Percentiles rank a stretch among this genome's conserved stretches.
phyloP scores from a whole-genome alignment of 2,888 invertebrate genomes.

The Philopedon plagiatum region DNA sequence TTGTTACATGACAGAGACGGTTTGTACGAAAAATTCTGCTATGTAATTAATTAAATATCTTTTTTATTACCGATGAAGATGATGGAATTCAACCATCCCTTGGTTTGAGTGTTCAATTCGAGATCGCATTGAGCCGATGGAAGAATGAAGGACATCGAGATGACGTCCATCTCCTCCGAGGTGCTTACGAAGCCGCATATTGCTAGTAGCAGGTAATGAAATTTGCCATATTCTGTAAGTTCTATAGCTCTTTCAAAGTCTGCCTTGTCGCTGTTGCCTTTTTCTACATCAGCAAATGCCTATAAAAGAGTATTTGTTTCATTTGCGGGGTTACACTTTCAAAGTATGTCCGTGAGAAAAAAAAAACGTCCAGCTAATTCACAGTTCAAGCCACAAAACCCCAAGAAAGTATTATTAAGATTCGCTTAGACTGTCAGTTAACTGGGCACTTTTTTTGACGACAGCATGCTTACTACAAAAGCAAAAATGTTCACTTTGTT shows the following conservation, averaged over 20 bases:
- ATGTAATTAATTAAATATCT: background rate
- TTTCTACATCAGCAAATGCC: conserved; percentile 73
- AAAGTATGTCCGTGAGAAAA: no score
- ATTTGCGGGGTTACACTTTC: no score
- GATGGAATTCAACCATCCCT: conserved; percentile 81
- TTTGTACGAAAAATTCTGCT: no score
- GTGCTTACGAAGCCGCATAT: conserved; percentile 95
- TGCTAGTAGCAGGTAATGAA: conserved; percentile 90
- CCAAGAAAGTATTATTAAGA: no score
- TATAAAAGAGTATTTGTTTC: conserved; percentile 26
- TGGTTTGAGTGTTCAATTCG: conserved; percentile 86
- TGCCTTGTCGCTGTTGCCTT: conserved; percentile 78
- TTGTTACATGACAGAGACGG: no score
- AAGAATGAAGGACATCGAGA: conserved; percentile 94
- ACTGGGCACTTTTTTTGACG: no score
- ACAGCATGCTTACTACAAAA: no score
- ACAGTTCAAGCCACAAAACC: no score
- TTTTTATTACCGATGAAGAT: conserved; percentile 70
- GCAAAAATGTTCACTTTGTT: no score
- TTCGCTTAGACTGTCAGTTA: no score
- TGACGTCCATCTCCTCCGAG: conserved; percentile 96
- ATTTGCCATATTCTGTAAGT: conserved; percentile 88
- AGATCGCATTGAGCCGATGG: conserved; percentile 95
- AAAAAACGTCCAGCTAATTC: no score
- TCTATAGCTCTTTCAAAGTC: conserved; percentile 92